A percentile compares a stretch with the other conserved stretches of the same genome.
These are phyloP conservation scores for Serinus canaria DNA, from an alignment of 2,113 vertebrate species.

Conservation along the genomic window DNA sequence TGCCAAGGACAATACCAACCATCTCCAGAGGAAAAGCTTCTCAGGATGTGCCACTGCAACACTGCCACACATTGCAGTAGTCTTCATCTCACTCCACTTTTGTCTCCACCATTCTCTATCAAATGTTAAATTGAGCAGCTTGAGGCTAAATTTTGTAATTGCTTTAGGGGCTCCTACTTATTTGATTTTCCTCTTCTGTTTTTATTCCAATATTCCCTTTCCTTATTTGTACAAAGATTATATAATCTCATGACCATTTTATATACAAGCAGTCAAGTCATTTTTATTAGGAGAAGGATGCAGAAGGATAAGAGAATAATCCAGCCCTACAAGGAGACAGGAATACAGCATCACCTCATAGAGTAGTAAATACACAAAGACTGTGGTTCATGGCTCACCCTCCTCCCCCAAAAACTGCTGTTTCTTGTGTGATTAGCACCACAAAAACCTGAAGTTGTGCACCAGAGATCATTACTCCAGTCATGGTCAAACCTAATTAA, in stretches of 20 bases:
- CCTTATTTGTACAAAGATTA: neutral
- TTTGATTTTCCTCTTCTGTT: neutral
- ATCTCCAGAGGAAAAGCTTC: neutral
- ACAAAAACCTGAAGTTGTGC: neutral
- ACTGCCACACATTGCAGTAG: neutral
- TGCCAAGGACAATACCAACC: neutral
- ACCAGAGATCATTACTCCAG: neutral
- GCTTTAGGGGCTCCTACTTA: neutral
- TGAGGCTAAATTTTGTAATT: neutral
- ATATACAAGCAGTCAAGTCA: neutral
- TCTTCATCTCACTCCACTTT: neutral
- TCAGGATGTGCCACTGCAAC: neutral
- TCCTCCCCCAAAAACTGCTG: neutral
- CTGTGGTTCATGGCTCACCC: fast-evolving
- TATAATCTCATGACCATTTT: neutral
- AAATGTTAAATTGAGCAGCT: neutral
- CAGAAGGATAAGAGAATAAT: neutral
- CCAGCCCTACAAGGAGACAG: neutral
- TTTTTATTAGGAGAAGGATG: neutral
- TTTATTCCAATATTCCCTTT: neutral
- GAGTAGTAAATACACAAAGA: neutral
- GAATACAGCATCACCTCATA: neutral
- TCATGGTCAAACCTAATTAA: neutral
- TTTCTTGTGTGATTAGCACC: neutral
- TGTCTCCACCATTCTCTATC: neutral